phyloP scores from a whole-genome alignment of 2,797 vertebrate genomes.

The Tauraco hartlaubi region DNA sequence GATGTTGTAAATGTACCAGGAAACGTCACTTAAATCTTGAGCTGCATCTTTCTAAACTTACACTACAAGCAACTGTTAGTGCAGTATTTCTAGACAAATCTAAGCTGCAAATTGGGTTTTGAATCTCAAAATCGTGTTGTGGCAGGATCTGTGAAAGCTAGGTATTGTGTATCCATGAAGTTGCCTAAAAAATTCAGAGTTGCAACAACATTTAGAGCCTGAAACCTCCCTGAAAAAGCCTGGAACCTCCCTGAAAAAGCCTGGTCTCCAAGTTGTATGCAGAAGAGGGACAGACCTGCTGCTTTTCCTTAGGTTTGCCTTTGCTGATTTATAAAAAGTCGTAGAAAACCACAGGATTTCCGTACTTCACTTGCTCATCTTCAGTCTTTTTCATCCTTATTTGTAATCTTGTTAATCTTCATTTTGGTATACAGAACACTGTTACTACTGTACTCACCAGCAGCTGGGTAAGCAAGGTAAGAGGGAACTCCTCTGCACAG shows the following conservation, averaged over 20 bases:
- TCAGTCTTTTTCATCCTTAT: not conserved
- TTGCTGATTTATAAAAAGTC: not conserved
- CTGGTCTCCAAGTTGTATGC: not conserved
- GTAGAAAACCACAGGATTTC: not conserved
- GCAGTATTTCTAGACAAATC: not conserved
- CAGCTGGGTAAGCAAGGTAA: not conserved
- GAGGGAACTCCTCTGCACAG: not conserved
- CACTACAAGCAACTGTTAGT: not conserved
- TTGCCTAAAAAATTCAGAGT: not conserved
- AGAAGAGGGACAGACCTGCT: not conserved
- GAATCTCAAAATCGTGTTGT: not conserved
- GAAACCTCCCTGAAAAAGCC: not conserved
- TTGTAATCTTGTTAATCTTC: not conserved
- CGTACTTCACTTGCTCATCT: not conserved
- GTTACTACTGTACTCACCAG: not conserved
- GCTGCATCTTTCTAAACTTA: not conserved
- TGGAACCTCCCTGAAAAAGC: not conserved
- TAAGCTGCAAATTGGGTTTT: not conserved
- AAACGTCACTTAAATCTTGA: not conserved
- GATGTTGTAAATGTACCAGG: not conserved
- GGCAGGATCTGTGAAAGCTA: not conserved
- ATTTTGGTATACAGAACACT: not conserved
- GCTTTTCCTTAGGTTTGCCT: rapidly evolving
- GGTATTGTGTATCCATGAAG: not conserved
- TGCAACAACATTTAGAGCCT: not conserved